Conservation (phyloP, 1,140 invertebrate species). For the Elymnias hypermnestra region DNA sequence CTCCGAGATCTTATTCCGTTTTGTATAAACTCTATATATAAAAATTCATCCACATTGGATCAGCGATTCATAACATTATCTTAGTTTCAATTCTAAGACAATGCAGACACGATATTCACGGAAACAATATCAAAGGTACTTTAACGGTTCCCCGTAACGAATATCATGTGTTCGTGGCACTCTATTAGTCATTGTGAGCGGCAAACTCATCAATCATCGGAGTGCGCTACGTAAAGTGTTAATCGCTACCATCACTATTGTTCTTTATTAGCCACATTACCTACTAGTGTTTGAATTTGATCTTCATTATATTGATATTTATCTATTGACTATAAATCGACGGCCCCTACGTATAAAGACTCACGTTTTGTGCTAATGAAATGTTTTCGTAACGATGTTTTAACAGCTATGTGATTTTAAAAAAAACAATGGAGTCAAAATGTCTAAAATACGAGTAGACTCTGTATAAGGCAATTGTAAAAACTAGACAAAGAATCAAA, state of each 20-base stretch:
- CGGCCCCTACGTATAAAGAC: no score
- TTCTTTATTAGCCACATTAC: conserved; percentile 34
- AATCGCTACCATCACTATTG: conserved; percentile 53
- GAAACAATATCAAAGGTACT: conserved; percentile 34
- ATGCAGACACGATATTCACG: conserved; percentile 12
- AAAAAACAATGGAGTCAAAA: no score
- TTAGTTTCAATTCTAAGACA: conserved; percentile 19
- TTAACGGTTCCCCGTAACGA: conserved; percentile 42
- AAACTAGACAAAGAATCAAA: no score
- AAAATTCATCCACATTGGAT: no score
- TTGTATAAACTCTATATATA: no score
- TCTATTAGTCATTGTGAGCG: conserved; percentile 59
- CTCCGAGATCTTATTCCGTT: no score
- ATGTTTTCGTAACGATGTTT: no score
- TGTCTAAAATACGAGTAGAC: no score
- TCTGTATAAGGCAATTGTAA: no score
- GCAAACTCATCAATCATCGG: conserved; percentile 61
- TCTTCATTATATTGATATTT: not conserved
- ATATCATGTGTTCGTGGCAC: conserved; percentile 58
- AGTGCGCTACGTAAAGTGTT: conserved; percentile 58
- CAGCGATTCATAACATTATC: no score
- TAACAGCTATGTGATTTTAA: no score
- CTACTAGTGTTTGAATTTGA: conserved; percentile 3
- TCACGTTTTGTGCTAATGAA: no score
- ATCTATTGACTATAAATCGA: not conserved